phyloP scores from a whole-genome alignment of 2,113 vertebrate genomes.

The Corythoichthys intestinalis region DNA sequence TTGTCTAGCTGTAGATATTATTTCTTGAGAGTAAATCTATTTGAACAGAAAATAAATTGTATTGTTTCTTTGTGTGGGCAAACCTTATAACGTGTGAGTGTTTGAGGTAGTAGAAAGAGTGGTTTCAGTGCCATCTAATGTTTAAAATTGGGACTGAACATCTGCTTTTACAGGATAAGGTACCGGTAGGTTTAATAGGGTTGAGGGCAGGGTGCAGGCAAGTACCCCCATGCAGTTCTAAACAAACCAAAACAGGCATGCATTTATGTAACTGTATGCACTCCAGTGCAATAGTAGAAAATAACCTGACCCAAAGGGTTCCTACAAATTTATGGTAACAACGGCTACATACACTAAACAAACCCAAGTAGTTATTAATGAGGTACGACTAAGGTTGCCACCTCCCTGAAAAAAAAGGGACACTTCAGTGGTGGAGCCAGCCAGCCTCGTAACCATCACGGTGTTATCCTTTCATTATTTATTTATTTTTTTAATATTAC shows the following conservation, averaged over 20 bases:
- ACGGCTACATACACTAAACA: neutral
- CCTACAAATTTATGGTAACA: neutral
- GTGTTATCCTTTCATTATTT: too few relatives aligned
- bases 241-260: neutral
- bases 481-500: too few relatives aligned
- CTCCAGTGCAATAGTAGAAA: neutral
- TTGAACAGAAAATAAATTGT: conserved; percentile 36
- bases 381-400: too few relatives aligned
- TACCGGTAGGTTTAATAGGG: neutral
- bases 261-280: neutral
- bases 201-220: neutral
- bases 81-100: neutral
- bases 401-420: too few relatives aligned
- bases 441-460: too few relatives aligned
- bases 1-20: conserved; percentile 65
- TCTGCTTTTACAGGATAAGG: neutral
- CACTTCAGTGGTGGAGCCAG: too few relatives aligned
- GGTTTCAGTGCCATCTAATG: conserved; percentile 25
- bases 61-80: neutral
- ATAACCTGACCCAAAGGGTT: neutral
- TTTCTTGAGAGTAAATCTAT: conserved; percentile 69
- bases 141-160: neutral
- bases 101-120: neutral
- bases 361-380: neutral
- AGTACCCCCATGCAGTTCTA: neutral